Evolutionary conservation across 2,797 vertebrate genomes (phyloP).

Genomic region (Ispidina picta): DNA sequence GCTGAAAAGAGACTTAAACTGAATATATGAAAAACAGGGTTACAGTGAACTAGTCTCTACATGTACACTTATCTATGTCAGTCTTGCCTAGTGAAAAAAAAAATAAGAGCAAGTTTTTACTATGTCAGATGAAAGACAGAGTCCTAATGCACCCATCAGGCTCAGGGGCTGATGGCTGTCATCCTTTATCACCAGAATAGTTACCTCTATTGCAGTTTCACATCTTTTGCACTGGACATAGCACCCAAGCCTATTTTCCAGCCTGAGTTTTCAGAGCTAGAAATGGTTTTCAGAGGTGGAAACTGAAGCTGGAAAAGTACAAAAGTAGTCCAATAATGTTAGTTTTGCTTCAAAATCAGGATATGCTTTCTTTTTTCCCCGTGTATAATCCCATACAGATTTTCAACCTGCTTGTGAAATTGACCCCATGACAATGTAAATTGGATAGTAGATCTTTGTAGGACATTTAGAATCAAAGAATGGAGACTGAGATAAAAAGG

Average conservation of each 20-base stretch:
- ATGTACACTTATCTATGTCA: not conserved
- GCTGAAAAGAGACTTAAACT: not conserved
- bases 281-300: not conserved
- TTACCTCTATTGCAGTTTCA: not conserved
- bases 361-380: not conserved
- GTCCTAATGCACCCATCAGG: not conserved
- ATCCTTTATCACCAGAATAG: not conserved
- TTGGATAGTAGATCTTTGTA: constrained; percentile 17
- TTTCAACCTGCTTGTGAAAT: constrained; percentile 25
- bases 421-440: constrained; percentile 5
- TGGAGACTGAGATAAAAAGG: constrained; percentile 27
- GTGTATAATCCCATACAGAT: not conserved
- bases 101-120: not conserved
- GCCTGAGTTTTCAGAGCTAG: not conserved
- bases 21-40: not conserved
- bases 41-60: not conserved
- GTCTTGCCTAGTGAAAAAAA: not conserved
- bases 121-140: not conserved
- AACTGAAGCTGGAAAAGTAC: not conserved
- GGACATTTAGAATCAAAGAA: not conserved
- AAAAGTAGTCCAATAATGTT: not conserved
- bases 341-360: not conserved
- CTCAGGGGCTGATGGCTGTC: not conserved
- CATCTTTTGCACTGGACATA: not conserved
- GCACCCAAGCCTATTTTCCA: not conserved